Conservation (phyloP, 1,140 invertebrate species). For the Drosophila erecta region DNA sequence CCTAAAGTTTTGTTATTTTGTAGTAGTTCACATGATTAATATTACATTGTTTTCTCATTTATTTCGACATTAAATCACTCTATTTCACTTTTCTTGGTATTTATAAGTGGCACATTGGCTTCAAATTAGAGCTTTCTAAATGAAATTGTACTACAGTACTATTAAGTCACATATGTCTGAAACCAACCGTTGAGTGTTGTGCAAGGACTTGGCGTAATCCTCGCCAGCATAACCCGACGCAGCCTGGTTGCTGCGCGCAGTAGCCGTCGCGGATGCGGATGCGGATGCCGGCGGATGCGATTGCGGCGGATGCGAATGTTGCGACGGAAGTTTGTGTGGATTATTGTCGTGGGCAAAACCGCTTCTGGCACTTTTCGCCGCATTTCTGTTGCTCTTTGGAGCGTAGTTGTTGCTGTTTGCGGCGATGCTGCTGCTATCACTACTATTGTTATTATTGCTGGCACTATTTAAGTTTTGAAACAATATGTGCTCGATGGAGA, state of each 20-base stretch:
- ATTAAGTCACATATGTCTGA: too few relatives aligned
- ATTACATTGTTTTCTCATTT: too few relatives aligned
- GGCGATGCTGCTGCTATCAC: slow-evolving; percentile 32
- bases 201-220: slow-evolving; percentile 64
- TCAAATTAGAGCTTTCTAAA: too few relatives aligned
- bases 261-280: slow-evolving; percentile 30
- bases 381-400: slow-evolving; percentile 33
- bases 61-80: too few relatives aligned
- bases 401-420: slow-evolving; percentile 33
- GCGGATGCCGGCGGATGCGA: slow-evolving; percentile 30
- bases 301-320: slow-evolving; percentile 16
- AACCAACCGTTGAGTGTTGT: slow-evolving; percentile 64
- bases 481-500: slow-evolving; percentile 84
- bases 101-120: too few relatives aligned
- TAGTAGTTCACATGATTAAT: too few relatives aligned
- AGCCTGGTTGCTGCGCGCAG: slow-evolving; percentile 29
- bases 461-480: slow-evolving; percentile 81
- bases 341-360: slow-evolving; percentile 62
- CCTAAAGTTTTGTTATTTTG: too few relatives aligned
- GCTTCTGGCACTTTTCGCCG: slow-evolving; percentile 50
- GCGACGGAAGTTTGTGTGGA: slow-evolving; percentile 48
- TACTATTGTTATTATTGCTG: slow-evolving; percentile 60
- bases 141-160: too few relatives aligned
- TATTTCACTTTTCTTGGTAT: too few relatives aligned
- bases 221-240: slow-evolving; percentile 47